phyloP scores from a whole-genome alignment of 2,113 vertebrate genomes.

The Saccopteryx leptura region DNA sequence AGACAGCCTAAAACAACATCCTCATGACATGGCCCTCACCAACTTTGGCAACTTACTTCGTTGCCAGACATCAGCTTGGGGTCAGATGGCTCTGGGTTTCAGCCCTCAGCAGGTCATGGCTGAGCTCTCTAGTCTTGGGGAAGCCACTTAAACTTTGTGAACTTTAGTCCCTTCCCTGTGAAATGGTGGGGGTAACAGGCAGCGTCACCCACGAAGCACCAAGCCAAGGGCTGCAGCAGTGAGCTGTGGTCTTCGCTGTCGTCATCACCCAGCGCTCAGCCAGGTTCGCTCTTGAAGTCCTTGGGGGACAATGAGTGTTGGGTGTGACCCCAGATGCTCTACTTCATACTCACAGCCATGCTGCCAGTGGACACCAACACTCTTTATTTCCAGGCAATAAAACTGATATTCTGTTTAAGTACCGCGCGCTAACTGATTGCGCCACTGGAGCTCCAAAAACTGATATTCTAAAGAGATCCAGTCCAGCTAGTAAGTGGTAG shows the following conservation, averaged over 20 bases:
- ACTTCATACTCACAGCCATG: neutral
- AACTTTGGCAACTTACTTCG: accelerated
- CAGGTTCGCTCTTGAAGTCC: neutral
- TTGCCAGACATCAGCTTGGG: neutral
- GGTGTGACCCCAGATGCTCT: accelerated
- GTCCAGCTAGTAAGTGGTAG: neutral
- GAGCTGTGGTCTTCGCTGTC: neutral
- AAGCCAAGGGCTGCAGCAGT: neutral
- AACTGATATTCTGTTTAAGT: neutral
- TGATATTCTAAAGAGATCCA: neutral
- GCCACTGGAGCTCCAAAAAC: no score
- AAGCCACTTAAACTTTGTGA: neutral
- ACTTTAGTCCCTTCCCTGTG: neutral
- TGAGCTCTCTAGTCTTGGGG: neutral
- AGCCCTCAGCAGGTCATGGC: neutral
- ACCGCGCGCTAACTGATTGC: no score
- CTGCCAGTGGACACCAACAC: no score
- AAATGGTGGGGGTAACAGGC: neutral
- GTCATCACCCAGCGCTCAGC: no score
- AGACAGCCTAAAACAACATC: neutral
- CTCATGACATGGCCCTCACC: accelerated
- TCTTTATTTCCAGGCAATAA: neutral
- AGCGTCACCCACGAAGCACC: no score
- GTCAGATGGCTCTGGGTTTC: neutral
- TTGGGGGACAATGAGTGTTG: neutral